These are phyloP conservation scores for Pomatostomus ruficeps DNA, from an alignment of 2,113 vertebrate genomes.

Conservation along the genomic window DNA sequence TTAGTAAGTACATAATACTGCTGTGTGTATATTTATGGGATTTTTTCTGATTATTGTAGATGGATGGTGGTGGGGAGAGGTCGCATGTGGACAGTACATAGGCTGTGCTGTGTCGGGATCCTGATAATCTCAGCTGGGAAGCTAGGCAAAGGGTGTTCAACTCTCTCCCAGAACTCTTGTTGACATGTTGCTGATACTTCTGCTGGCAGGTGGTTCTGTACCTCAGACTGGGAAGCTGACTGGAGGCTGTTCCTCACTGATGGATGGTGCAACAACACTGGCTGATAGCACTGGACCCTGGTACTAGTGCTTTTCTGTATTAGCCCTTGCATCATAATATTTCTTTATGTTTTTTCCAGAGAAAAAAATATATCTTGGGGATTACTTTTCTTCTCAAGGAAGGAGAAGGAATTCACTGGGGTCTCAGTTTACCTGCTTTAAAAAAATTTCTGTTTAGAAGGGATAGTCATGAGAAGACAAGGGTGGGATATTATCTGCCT, in stretches of 20 bases:
- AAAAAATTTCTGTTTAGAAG: not conserved
- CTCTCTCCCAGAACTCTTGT: not conserved
- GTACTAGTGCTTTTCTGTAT: not conserved
- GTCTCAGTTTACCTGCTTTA: not conserved
- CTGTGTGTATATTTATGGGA: not conserved
- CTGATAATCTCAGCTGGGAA: fast-evolving
- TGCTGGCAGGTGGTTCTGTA: not conserved
- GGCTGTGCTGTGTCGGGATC: not conserved
- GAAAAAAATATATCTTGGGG: not conserved
- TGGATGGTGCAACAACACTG: not conserved
- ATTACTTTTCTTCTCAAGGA: not conserved
- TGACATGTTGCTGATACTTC: not conserved
- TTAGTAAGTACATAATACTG: not conserved
- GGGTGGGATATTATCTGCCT: not conserved
- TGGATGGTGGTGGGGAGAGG: not conserved
- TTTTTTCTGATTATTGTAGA: not conserved
- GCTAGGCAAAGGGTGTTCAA: fast-evolving
- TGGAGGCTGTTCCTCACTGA: not conserved
- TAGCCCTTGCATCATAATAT: not conserved
- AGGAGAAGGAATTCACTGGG: not conserved
- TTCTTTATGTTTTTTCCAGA: not conserved
- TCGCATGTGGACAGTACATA: not conserved
- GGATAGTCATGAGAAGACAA: not conserved
- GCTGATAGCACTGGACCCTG: not conserved
- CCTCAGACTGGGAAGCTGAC: not conserved